phyloP scores from a whole-genome alignment of 2,113 vertebrate genomes.

The Malurus melanocephalus region DNA sequence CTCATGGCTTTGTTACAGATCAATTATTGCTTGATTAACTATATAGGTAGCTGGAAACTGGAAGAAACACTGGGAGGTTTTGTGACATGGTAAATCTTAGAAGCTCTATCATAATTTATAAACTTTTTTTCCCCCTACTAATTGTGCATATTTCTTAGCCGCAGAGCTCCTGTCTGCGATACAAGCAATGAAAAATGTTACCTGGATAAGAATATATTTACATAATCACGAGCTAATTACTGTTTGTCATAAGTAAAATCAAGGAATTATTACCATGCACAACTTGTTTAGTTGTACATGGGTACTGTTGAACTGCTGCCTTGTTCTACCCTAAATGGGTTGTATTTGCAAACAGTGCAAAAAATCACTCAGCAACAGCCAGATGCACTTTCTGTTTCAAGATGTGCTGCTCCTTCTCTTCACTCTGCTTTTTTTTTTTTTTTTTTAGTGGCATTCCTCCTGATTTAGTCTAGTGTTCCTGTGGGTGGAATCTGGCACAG shows the following conservation, averaged over 20 bases:
- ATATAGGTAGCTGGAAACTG: not conserved
- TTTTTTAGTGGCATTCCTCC: not conserved
- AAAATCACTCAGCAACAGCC: not conserved
- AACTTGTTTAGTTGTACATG: not conserved
- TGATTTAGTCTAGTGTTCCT: not conserved
- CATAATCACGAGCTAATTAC: constrained; percentile 17
- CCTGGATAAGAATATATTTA: constrained; percentile 40
- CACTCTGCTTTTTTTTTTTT: not conserved
- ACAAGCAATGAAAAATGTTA: constrained; percentile 41
- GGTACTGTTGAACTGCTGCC: not conserved
- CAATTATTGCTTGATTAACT: constrained; percentile 10
- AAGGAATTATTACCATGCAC: constrained; percentile 23
- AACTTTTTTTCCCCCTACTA: not conserved
- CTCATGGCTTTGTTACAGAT: not conserved
- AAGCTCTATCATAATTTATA: constrained; percentile 16
- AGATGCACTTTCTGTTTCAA: constrained; percentile 1
- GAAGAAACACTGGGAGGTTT: not conserved
- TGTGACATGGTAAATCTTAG: not conserved
- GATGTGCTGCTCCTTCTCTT: not conserved
- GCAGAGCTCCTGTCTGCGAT: not conserved
- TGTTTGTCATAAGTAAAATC: constrained; percentile 45
- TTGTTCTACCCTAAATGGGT: not conserved
- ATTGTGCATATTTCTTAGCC: not conserved
- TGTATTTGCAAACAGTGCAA: not conserved
- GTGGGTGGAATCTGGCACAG: constrained; percentile 20